Evolutionary conservation across 2,797 vertebrate species (phyloP), one percentile per base, ranked within the genome.

Genomic region (Xenentodon cancila): DNA sequence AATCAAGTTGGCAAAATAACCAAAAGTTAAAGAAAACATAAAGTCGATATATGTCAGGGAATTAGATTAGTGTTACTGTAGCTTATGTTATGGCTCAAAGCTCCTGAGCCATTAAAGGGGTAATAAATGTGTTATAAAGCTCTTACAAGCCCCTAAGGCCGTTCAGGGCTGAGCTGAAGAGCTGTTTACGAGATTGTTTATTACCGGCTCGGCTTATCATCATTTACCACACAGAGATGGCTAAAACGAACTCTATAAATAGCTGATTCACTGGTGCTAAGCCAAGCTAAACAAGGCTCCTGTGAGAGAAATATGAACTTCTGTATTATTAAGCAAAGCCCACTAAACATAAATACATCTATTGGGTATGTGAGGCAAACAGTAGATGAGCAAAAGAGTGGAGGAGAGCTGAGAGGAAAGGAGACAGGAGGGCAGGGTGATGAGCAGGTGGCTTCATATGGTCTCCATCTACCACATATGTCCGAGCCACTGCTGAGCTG

Each of bases 101-200:
- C 87, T 80, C 58, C 70, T 69, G 57, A 53, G 71, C 81, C 85
- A 91, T 93, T 91, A 92, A 92, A 90, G 64, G 62, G 81, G 85
- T 92, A 92, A 92, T 93, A 94, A 92, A 91, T 84, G 85, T 86
- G 85, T 91, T 91, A 91, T 88, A 92, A 92, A 90, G 87, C 77
- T 73, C 88, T 92, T 92, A 93, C 85, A 91, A 91, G 87, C 75
- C 75, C 88, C 79, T 82, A 59, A 81, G 88, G 90, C 89, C 80
- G 89, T 84, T 86, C 77, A 68, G 87, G 81, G 79, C 81, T 80
- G 90, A 84, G 87, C 81, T 88, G 82, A 83, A 87, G 84, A 82
- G 85, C 80, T 86, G 88, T 93, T 94, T 92, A 94, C 71, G 84
- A 93, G 89, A 89, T 87, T 91, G 86, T 91, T 93, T 93, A 92